Percentiles rank a stretch among this genome's conserved stretches.
These are phyloP conservation scores for Cairina moschata DNA, from an alignment of 2,113 vertebrate genomes.

Conservation along the genomic window DNA sequence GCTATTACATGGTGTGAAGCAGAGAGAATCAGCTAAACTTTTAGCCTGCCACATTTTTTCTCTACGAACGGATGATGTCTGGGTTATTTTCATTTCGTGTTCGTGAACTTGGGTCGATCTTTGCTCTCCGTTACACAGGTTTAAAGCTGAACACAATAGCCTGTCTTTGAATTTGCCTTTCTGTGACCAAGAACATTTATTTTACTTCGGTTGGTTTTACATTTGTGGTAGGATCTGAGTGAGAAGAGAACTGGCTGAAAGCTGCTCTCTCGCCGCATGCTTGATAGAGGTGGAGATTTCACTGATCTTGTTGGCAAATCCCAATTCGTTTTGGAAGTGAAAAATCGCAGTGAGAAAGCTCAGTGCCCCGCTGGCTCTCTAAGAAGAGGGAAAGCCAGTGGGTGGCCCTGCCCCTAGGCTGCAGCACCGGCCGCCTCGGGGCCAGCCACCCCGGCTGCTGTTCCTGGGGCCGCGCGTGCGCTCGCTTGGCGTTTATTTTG, in stretches of 20 bases:
- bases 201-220: background rate
- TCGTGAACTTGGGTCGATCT: background rate
- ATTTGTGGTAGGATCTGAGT: background rate
- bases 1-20: conserved; percentile 18
- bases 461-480: accelerated
- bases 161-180: background rate
- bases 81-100: conserved; percentile 10
- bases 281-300: background rate
- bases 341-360: background rate
- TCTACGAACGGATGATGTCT: background rate
- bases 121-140: background rate
- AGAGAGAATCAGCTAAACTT: conserved; percentile 42
- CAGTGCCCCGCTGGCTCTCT: background rate
- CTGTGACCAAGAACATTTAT: background rate
- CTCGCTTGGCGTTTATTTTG: background rate
- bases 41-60: conserved; percentile 15
- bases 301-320: background rate
- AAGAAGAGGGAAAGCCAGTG: background rate
- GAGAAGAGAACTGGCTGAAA: background rate
- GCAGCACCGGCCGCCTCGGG: background rate
- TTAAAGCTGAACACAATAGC: conserved; percentile 15
- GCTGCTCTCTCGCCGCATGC: background rate
- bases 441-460: background rate
- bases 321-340: background rate
- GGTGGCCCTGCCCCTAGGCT: background rate